Evolutionary conservation across 2,888 invertebrate genomes (phyloP).

Genomic region (Alloplasta piceator): DNA sequence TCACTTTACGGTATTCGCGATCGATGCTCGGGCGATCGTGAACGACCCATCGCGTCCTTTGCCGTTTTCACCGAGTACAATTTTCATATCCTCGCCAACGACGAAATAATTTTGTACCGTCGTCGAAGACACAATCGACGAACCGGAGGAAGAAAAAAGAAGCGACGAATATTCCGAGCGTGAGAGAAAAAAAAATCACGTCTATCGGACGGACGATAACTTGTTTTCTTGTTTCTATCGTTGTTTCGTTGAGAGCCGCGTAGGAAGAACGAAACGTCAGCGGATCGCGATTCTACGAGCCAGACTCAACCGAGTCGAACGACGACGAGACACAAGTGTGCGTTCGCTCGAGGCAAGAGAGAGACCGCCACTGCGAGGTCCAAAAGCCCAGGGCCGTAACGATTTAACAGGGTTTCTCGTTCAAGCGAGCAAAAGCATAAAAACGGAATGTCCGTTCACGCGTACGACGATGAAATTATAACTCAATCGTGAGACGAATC

Average conservation of each 20-base stretch:
- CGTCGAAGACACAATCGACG: background rate
- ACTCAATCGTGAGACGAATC: too few relatives aligned
- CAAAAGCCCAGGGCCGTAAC: slow-evolving; percentile 76
- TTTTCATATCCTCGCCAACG: slow-evolving; percentile 13
- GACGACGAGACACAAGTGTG: slow-evolving; percentile 78
- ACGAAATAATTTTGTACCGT: background rate
- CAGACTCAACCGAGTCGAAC: slow-evolving; percentile 77
- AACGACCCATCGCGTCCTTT: slow-evolving; percentile 61
- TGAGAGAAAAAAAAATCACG: too few relatives aligned
- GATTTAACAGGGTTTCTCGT: background rate
- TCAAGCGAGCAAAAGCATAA: background rate
- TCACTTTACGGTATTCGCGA: slow-evolving; percentile 66
- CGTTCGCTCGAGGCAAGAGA: slow-evolving; percentile 65
- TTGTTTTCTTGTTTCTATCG: too few relatives aligned
- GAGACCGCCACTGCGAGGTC: slow-evolving; percentile 73
- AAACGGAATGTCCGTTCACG: background rate
- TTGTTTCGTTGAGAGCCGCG: too few relatives aligned
- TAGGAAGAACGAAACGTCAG: slow-evolving; percentile 76
- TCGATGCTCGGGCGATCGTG: slow-evolving; percentile 62
- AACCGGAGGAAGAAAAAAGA: background rate
- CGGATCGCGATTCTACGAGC: slow-evolving; percentile 78
- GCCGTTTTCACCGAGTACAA: slow-evolving; percentile 26
- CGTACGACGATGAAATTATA: too few relatives aligned
- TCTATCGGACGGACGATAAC: too few relatives aligned
- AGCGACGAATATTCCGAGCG: too few relatives aligned